Evolutionary conservation across 1,140 invertebrate species (phyloP).

Genomic region (Conopomorpha cramerella): DNA sequence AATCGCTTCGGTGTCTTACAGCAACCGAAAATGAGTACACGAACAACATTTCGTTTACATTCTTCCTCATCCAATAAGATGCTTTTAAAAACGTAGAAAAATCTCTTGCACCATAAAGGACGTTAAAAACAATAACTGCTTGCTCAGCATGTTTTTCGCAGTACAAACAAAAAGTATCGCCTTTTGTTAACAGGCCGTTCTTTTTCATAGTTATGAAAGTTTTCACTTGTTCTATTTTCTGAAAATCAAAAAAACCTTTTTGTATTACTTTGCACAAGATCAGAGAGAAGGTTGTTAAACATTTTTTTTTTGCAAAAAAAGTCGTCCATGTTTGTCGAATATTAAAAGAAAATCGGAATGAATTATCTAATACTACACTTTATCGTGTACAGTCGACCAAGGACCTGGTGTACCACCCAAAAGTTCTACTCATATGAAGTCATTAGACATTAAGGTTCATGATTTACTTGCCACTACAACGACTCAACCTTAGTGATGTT

Average conservation of each 20-base stretch:
- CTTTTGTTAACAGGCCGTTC: background rate
- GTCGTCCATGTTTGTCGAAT: too few species aligned
- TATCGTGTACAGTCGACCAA: too few species aligned
- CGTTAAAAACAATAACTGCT: constrained; percentile 47
- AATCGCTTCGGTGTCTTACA: constrained; percentile 56
- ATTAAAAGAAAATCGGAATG: too few species aligned
- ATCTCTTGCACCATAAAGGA: constrained; percentile 55
- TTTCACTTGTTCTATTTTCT: constrained; percentile 1
- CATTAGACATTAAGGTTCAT: too few species aligned
- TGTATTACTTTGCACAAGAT: too few species aligned
- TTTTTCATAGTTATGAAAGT: background rate
- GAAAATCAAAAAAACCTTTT: background rate
- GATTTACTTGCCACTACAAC: too few species aligned
- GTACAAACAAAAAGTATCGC: constrained; percentile 11
- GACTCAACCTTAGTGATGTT: too few species aligned
- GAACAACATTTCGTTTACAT: constrained; percentile 61
- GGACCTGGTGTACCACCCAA: too few species aligned
- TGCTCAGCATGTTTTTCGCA: constrained; percentile 44
- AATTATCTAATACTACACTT: too few species aligned
- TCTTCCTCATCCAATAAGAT: constrained; percentile 55
- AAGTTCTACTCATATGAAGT: too few species aligned
- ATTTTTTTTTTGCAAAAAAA: too few species aligned
- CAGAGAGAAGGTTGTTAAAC: too few species aligned
- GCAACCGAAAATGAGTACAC: constrained; percentile 52
- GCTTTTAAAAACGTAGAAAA: constrained; percentile 60